Percentiles rank a stretch among this genome's conserved stretches.
phyloP scores from a whole-genome alignment of 1,140 invertebrate genomes.

The roundworm (Caenorhabditis elegans) region WBcel235 BX284605.5:6430501-6431000 shows the following conservation, averaged over 20 bases:
- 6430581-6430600: too few relatives aligned
- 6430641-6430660: too few relatives aligned
- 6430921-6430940: neutral
- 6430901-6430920: neutral
- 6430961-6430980: neutral
- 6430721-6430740: neutral
- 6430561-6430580: too few relatives aligned
- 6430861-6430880: too few relatives aligned
- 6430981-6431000: too few relatives aligned
- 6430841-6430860: neutral
- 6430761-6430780: neutral
- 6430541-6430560: too few relatives aligned
- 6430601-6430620: too few relatives aligned
- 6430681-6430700: neutral
- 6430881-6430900: neutral
- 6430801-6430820: neutral
- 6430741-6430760: conserved; percentile 14
- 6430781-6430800: neutral
- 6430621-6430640: too few relatives aligned
- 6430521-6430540: too few relatives aligned
- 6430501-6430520: too few relatives aligned
- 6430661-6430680: too few relatives aligned
- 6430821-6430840: neutral
- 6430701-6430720: neutral
- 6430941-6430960: neutral